phyloP scores from a whole-genome alignment of 2,888 invertebrate genomes.

The Eupeodes latifasciatus region DNA sequence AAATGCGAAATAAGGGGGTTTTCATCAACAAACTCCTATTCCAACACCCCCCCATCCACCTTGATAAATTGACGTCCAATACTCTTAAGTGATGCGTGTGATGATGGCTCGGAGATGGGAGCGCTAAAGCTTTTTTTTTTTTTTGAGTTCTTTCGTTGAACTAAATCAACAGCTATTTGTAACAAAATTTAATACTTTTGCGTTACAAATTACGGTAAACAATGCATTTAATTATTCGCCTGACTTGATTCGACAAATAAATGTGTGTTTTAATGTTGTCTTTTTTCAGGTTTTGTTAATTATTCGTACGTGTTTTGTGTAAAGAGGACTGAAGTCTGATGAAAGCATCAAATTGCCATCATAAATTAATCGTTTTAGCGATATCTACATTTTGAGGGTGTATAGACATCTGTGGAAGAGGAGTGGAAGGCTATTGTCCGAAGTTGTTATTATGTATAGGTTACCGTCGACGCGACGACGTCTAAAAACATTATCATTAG shows the following conservation, averaged over 20 bases:
- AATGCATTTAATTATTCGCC: conserved; percentile 24
- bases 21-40: background rate
- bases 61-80: background rate
- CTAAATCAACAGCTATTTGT: conserved; percentile 25
- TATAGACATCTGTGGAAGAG: background rate
- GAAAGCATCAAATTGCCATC: conserved; percentile 14
- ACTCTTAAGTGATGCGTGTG: background rate
- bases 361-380: background rate
- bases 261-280: background rate
- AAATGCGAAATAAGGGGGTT: conserved; percentile 5
- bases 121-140: no score
- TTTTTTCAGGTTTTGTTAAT: background rate
- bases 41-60: background rate
- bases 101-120: background rate
- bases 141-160: no score
- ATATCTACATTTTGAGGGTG: background rate
- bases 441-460: conserved; percentile 5
- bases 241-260: conserved; percentile 2
- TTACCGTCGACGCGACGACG: no score
- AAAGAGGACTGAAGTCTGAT: background rate
- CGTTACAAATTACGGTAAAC: conserved; percentile 23
- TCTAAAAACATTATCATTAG: conserved; percentile 7
- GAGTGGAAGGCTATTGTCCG: background rate
- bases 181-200: conserved; percentile 18
- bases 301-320: background rate